Conservation (phyloP, 1,140 invertebrate genomes). For the Cotesia glomerata region DNA sequence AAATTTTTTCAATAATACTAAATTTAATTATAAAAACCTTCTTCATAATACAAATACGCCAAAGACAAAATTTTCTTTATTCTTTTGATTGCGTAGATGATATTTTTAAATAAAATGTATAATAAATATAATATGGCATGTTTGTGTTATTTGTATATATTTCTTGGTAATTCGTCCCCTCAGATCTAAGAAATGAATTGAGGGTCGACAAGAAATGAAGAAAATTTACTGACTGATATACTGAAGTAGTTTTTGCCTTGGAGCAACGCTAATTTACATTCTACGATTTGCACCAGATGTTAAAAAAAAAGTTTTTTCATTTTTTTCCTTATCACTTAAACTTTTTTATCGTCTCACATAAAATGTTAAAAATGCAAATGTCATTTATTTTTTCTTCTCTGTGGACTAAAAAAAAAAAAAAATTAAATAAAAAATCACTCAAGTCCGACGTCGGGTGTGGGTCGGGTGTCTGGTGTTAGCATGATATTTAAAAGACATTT, state of each 20-base stretch:
- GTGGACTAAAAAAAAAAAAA: neutral
- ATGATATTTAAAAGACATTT: neutral
- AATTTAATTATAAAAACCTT: too few relatives aligned
- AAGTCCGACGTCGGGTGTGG: too few relatives aligned
- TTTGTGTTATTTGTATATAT: neutral
- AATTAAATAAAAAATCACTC: neutral
- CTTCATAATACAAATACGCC: too few relatives aligned
- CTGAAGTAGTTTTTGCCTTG: neutral
- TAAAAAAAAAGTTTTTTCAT: neutral
- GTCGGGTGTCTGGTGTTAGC: neutral
- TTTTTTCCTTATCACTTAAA: neutral
- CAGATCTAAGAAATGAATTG: neutral
- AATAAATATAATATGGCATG: too few relatives aligned
- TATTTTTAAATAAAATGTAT: too few relatives aligned
- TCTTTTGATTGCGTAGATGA: too few relatives aligned
- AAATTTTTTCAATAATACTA: too few relatives aligned
- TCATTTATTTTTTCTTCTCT: neutral
- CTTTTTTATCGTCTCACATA: neutral
- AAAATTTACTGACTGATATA: slow-evolving; percentile 4
- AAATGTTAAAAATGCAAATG: too few relatives aligned
- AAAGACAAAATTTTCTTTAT: too few relatives aligned
- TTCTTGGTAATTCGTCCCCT: neutral
- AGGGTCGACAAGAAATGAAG: neutral
- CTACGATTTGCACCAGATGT: slow-evolving; percentile 23
- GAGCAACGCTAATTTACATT: slow-evolving; percentile 19